Evolutionary conservation across 1,140 invertebrate species (phyloP), one percentile per base, ranked within the genome.

Genomic region (Mylabris phalerata): DNA sequence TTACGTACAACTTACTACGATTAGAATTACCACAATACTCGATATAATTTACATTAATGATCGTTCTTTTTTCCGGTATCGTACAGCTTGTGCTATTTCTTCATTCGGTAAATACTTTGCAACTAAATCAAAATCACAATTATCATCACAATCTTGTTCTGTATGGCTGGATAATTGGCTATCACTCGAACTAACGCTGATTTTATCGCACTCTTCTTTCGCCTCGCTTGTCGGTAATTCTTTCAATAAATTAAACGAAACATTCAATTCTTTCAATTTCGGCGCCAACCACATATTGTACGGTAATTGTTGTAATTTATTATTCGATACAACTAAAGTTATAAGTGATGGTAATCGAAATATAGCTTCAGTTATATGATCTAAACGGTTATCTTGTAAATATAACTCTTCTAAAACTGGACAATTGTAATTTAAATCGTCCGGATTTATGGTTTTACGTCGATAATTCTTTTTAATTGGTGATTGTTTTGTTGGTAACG

Each of bases 321-420:
- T 99, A 70, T 96, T 93, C 0, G 93, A 93, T 0, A 95, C 83
- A 73, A 98, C 94, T 61, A 98, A 77, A 3, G 88, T 87, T 19
- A 84, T 80, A 1, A 99, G 75, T 0, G 82, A 75, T 0, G 92
- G 91, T 42, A 98, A 78, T 24, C 82, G 80, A 75, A 98, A 93
- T 2, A 95, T 73, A 57, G 87, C 87, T 13, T 84, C 79, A 0
- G 93, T 92, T 9, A 97, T 70, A 42, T 79, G 77, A 59, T 91
- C 88, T 11, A 98, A 72, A 27, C 89, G 80, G 76, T 98, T 98
- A 69, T 95, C 89, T 76, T 96, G 85, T 1, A 92, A 68, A 71
- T 92, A 89, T 6, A 98, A 75, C 73, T 97, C 94, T 69, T 98
- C 93, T 46, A 98, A 73, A 46, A 86, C 82, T 0, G 90, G 86